Evolutionary conservation across 1,140 invertebrate species (phyloP), one percentile per base, ranked within the genome.

Genomic region (Theocolax elegans): DNA sequence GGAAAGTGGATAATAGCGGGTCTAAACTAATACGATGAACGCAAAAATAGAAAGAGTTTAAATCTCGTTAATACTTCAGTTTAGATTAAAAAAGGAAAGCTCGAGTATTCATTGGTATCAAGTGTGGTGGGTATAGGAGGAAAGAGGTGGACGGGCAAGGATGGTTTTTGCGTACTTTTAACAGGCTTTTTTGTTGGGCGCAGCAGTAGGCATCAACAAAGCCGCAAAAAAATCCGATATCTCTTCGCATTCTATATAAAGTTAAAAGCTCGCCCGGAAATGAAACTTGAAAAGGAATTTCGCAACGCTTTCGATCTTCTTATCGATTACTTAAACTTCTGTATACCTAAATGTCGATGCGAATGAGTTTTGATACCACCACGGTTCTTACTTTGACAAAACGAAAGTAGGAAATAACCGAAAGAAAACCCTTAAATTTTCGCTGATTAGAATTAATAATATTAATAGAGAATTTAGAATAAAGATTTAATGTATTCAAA

Each of bases 221-320:
- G 75, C 73, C 71, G 58, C 72, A 59, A 67, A 71, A n/a, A 67
- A 67, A 67, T 49, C 54, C 66, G 56, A 67, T 67, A 67, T 51
- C 54, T 51, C 54, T n/a, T 40, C 54, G 54, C 31, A 49, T 67
- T 67, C 54, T 59, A 67, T 67, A 59, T 67, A 58, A 60, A 49
- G 44, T 67, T 67, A 60, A 67, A 67, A 67, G 66, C 66, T 59
- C 54, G 44, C 40, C 66, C 66, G 66, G 66, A 67, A 67, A 67
- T 67, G 66, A 67, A 67, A 44, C 54, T 59, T 49, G 66, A 67
- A 67, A 59, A 67, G 67, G 67, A 65, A 62, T 35, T 65, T 44
- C 21, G 21, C 23, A 19, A 15, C 13, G 27, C 35, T 12, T 10
- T 35, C 31, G 7, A 19, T 48, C 51, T 67, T 64, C 66, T 67